phyloP scores from a whole-genome alignment of 2,797 vertebrate species.

The Betta splendens region DNA sequence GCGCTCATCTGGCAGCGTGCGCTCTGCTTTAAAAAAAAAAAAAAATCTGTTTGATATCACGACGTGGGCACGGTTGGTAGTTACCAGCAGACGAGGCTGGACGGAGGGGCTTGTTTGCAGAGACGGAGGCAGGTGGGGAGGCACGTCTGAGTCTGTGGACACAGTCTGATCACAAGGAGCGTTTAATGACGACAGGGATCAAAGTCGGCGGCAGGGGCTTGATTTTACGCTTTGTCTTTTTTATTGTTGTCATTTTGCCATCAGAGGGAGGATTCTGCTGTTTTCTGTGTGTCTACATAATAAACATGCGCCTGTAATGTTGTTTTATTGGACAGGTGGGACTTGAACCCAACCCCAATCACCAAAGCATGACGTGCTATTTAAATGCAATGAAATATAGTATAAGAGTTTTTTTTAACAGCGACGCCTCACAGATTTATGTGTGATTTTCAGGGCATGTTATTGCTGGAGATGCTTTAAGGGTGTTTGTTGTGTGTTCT shows the following conservation, averaged over 20 bases:
- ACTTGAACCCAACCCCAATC: not conserved
- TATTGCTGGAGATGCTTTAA: slow-evolving; percentile 10
- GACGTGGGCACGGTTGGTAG: slow-evolving; percentile 1
- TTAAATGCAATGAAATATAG: not conserved
- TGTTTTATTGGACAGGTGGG: slow-evolving; percentile 12
- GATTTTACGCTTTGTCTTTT: not conserved
- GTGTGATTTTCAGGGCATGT: slow-evolving; percentile 8
- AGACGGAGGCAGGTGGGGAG: slow-evolving; percentile 31
- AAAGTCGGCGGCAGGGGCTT: slow-evolving; percentile 13
- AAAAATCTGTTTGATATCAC: slow-evolving; percentile 42
- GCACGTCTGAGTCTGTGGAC: slow-evolving; percentile 13
- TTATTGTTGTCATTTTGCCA: slow-evolving; percentile 7
- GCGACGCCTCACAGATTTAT: not conserved
- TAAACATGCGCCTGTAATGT: slow-evolving; percentile 6
- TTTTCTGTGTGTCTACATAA: slow-evolving; percentile 1
- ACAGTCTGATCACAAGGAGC: slow-evolving; percentile 30
- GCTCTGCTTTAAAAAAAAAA: slow-evolving; percentile 54
- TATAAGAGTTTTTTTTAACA: not conserved
- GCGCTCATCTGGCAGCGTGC: slow-evolving; percentile 38
- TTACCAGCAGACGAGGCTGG: slow-evolving; percentile 7
- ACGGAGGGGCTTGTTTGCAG: slow-evolving; percentile 54
- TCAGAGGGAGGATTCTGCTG: slow-evolving; percentile 31
- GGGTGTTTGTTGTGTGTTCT: slow-evolving; percentile 30
- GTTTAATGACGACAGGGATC: slow-evolving; percentile 36
- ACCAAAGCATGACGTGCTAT: not conserved